A percentile compares a stretch with the other conserved stretches of the same genome.
These are phyloP conservation scores for Arothron firmamentum DNA, from an alignment of 2,113 vertebrate species.

Conservation along the genomic window DNA sequence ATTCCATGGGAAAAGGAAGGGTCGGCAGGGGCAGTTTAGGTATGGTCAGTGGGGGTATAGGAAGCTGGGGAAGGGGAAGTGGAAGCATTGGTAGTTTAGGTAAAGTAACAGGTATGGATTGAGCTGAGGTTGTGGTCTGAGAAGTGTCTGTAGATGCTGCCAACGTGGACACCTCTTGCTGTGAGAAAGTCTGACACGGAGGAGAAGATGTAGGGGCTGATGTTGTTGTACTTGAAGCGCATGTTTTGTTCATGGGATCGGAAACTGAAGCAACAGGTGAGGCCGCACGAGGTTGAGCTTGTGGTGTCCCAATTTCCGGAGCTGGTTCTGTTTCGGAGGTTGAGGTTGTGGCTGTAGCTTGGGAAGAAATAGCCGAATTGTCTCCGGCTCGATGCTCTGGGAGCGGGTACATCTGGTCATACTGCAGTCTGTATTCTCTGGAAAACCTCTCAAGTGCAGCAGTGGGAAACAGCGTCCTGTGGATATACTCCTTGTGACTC, in stretches of 20 bases:
- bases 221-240: slow-evolving; percentile 60
- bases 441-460: slow-evolving; percentile 90
- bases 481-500: slow-evolving; percentile 96
- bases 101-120: slow-evolving; percentile 68
- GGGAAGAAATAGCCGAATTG: slow-evolving; percentile 17
- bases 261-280: slow-evolving; percentile 24
- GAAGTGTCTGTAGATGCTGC: slow-evolving; percentile 57
- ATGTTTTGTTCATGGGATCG: slow-evolving; percentile 37
- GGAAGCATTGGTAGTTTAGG: slow-evolving; percentile 78
- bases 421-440: slow-evolving; percentile 91
- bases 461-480: slow-evolving; percentile 89
- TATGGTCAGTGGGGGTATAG: slow-evolving; percentile 72
- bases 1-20: slow-evolving; percentile 88
- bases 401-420: slow-evolving; percentile 90
- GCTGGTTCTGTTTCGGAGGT: slow-evolving; percentile 39
- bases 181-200: slow-evolving; percentile 33
- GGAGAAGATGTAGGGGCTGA: slow-evolving; percentile 59
- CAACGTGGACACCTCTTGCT: slow-evolving; percentile 43
- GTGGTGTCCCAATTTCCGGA: slow-evolving; percentile 35
- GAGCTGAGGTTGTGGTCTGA: slow-evolving; percentile 74
- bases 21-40: slow-evolving; percentile 80
- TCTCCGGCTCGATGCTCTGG: slow-evolving; percentile 58
- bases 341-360: slow-evolving; percentile 11
- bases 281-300: slow-evolving; percentile 35
- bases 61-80: slow-evolving; percentile 61